phyloP scores from a whole-genome alignment of 1,140 invertebrate species.

The Penaeus indicus region DNA sequence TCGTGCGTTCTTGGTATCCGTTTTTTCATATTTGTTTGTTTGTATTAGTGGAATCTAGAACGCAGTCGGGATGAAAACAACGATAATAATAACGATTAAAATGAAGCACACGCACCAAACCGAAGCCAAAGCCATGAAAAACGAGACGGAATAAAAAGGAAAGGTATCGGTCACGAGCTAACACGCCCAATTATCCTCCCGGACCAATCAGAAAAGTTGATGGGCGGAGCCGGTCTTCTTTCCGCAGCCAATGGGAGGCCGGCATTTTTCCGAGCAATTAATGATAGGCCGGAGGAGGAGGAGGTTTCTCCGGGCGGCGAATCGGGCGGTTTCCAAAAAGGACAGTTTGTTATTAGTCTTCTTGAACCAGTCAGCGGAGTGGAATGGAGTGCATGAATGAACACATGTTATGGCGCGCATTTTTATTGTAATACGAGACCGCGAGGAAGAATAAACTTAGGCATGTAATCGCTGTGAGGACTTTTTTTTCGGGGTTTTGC shows the following conservation, averaged over 20 bases:
- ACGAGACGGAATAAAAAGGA: background rate
- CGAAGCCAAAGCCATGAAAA: constrained; percentile 4
- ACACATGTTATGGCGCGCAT: background rate
- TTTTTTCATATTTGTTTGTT: too few relatives aligned
- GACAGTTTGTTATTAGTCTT: constrained; percentile 11
- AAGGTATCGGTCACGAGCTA: constrained; percentile 22
- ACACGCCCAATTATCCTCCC: constrained; percentile 22
- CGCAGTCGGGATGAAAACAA: too few relatives aligned
- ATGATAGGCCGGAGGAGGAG: constrained; percentile 13
- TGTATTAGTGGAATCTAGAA: too few relatives aligned
- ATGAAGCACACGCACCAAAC: too few relatives aligned
- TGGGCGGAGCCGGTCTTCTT: constrained; percentile 11
- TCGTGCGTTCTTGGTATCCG: too few relatives aligned
- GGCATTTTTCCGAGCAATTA: constrained; percentile 29
- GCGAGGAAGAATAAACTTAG: constrained; percentile 11
- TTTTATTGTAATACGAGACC: background rate
- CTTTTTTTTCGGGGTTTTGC: background rate
- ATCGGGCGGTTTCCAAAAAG: background rate
- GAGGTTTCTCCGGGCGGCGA: background rate
- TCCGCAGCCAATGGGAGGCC: constrained; percentile 18
- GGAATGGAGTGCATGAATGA: background rate
- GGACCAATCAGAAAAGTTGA: constrained; percentile 26
- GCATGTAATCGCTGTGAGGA: constrained; percentile 22
- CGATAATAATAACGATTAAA: too few relatives aligned
- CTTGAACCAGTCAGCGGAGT: background rate